phyloP scores from a whole-genome alignment of 2,797 vertebrate genomes.

The Craterocephalus amniculus region DNA sequence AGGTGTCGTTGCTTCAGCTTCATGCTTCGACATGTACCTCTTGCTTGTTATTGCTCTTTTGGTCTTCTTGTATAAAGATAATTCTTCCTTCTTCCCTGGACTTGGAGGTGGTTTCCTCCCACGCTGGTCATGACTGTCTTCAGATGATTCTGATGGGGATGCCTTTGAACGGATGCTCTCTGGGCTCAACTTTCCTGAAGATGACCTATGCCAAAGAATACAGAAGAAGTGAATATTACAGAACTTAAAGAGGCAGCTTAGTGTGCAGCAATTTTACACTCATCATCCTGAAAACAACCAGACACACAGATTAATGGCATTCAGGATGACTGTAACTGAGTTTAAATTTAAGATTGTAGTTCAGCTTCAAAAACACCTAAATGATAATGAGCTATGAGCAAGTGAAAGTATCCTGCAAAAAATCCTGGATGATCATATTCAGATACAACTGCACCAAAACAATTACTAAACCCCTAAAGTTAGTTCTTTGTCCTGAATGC shows the following conservation, averaged over 20 bases:
- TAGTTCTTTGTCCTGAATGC: background rate
- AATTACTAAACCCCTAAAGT: background rate
- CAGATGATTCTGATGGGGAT: conserved; percentile 94
- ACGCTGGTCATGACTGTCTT: conserved; percentile 89
- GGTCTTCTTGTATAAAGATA: conserved; percentile 98
- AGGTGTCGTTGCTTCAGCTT: conserved; percentile 86
- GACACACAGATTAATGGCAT: conserved; percentile 4
- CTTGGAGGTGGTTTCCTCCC: conserved; percentile 90
- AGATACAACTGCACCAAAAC: background rate
- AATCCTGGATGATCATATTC: background rate
- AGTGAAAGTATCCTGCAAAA: conserved; percentile 1
- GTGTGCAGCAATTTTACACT: background rate
- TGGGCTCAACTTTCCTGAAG: conserved; percentile 96
- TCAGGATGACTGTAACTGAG: background rate
- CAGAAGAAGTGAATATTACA: conserved; percentile 6
- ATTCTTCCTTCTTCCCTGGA: conserved; percentile 91
- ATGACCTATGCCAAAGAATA: conserved; percentile 83
- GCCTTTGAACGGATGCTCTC: conserved; percentile 90
- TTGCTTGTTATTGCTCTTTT: conserved; percentile 99
- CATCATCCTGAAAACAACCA: conserved; percentile 4
- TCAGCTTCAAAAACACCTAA: conserved; percentile 6
- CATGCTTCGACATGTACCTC: conserved; percentile 94
- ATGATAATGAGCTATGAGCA: background rate
- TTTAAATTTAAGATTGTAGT: background rate
- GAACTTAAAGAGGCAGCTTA: background rate